Percentiles rank a stretch among this genome's conserved stretches.
Conservation (phyloP, 2,113 vertebrate species). For the Percopsis transmontana region DNA sequence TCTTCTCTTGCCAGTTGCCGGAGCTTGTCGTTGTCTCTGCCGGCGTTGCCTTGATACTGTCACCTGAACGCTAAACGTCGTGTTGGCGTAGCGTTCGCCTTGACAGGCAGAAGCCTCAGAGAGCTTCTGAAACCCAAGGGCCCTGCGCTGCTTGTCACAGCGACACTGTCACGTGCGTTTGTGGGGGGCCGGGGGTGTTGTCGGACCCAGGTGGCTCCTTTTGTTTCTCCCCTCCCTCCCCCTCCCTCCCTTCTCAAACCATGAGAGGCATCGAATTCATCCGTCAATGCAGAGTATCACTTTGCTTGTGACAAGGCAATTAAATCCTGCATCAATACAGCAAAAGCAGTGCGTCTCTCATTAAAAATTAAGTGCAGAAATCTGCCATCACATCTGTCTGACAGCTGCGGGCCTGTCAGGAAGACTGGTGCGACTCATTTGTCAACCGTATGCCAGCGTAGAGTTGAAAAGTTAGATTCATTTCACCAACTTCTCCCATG, state of each 20-base stretch:
- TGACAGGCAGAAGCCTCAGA: conserved; percentile 67
- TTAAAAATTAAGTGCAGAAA: conserved; percentile 65
- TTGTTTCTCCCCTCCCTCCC: background rate
- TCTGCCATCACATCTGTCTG: conserved; percentile 52
- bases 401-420: background rate
- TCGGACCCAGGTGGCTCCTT: background rate
- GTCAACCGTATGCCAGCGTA: too few species aligned
- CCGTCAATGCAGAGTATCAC: conserved; percentile 45
- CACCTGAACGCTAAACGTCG: conserved; percentile 68
- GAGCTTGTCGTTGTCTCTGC: conserved; percentile 54
- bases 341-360: conserved; percentile 44
- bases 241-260: conserved; percentile 36
- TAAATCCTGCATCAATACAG: conserved; percentile 48
- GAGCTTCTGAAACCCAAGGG: conserved; percentile 47
- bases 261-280: conserved; percentile 65
- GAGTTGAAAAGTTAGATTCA: too few species aligned
- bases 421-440: too few species aligned
- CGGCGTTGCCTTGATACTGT: conserved; percentile 63
- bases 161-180: conserved; percentile 38
- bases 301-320: conserved; percentile 63
- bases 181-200: conserved; percentile 39
- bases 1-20: conserved; percentile 41
- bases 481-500: too few species aligned
- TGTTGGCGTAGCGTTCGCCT: conserved; percentile 69
- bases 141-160: conserved; percentile 14